phyloP scores from a whole-genome alignment of 1,140 invertebrate genomes.

The Arctopsyche grandis region DNA sequence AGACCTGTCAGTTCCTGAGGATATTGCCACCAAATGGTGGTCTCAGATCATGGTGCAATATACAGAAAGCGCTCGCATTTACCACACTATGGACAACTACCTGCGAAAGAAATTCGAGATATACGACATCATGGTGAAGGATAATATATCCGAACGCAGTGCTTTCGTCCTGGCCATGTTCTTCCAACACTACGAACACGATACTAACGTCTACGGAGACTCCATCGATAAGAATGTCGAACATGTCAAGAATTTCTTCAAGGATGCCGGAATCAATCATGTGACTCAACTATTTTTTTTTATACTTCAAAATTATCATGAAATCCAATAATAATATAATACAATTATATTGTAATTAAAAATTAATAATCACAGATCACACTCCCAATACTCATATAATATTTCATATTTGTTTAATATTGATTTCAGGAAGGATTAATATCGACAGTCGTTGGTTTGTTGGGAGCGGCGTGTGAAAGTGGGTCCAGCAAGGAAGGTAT shows the following conservation, averaged over 20 bases:
- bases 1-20: slow-evolving; percentile 45
- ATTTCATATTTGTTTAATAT: not conserved
- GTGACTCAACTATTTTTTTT: slow-evolving; percentile 29
- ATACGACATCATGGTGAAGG: slow-evolving; percentile 47
- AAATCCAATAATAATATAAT: not conserved
- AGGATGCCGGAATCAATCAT: slow-evolving; percentile 50
- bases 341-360: too few species aligned
- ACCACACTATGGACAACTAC: slow-evolving; percentile 51
- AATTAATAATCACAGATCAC: too few species aligned
- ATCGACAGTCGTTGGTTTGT: slow-evolving; percentile 47
- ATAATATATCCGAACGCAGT: slow-evolving; percentile 47
- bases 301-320: not conserved
- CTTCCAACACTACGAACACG: slow-evolving; percentile 53
- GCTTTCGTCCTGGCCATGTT: slow-evolving; percentile 52
- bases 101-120: slow-evolving; percentile 44
- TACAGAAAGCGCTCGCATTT: slow-evolving; percentile 45
- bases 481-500: slow-evolving; percentile 35
- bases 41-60: slow-evolving; percentile 46
- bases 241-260: slow-evolving; percentile 51
- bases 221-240: slow-evolving; percentile 52
- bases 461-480: slow-evolving; percentile 46
- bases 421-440: slow-evolving; percentile 46
- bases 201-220: slow-evolving; percentile 49
- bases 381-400: not conserved
- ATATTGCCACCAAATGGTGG: slow-evolving; percentile 50